phyloP scores from a whole-genome alignment of 2,113 vertebrate species.

The Symphodus melops region DNA sequence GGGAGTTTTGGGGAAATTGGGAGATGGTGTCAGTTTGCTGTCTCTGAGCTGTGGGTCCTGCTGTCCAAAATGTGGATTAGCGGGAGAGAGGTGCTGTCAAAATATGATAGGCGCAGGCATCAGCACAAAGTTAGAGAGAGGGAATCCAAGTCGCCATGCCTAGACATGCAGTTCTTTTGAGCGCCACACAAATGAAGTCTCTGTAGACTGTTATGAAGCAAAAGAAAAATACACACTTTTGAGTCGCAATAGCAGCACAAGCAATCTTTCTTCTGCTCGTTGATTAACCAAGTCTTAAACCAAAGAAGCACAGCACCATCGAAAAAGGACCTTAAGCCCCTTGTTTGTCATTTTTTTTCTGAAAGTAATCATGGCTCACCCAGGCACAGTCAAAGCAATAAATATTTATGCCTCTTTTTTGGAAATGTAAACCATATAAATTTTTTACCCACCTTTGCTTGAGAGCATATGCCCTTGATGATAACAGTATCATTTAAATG shows the following conservation, averaged over 20 bases:
- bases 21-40: slow-evolving; percentile 68
- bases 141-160: slow-evolving; percentile 53
- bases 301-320: slow-evolving; percentile 40
- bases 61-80: slow-evolving; percentile 73
- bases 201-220: slow-evolving; percentile 59
- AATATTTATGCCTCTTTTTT: slow-evolving; percentile 73
- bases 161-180: slow-evolving; percentile 70
- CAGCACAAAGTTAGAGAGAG: slow-evolving; percentile 75
- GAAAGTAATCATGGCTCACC: slow-evolving; percentile 67
- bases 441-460: slow-evolving; percentile 59
- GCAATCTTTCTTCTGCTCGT: slow-evolving; percentile 54
- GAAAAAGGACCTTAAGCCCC: slow-evolving; percentile 61
- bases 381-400: slow-evolving; percentile 54
- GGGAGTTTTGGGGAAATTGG: slow-evolving; percentile 60
- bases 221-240: slow-evolving; percentile 50
- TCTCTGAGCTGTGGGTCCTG: slow-evolving; percentile 60
- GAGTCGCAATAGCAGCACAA: slow-evolving; percentile 49
- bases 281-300: slow-evolving; percentile 69
- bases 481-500: slow-evolving; percentile 74
- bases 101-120: slow-evolving; percentile 68
- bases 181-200: slow-evolving; percentile 74
- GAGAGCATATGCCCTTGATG: slow-evolving; percentile 63
- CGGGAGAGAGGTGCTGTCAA: slow-evolving; percentile 71
- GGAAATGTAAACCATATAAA: slow-evolving; percentile 69
- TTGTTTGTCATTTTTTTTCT: slow-evolving; percentile 70